A percentile compares a stretch with the other conserved stretches of the same genome.
phyloP scores from a whole-genome alignment of 2,113 vertebrate species.

The Cyrtonyx montezumae region DNA sequence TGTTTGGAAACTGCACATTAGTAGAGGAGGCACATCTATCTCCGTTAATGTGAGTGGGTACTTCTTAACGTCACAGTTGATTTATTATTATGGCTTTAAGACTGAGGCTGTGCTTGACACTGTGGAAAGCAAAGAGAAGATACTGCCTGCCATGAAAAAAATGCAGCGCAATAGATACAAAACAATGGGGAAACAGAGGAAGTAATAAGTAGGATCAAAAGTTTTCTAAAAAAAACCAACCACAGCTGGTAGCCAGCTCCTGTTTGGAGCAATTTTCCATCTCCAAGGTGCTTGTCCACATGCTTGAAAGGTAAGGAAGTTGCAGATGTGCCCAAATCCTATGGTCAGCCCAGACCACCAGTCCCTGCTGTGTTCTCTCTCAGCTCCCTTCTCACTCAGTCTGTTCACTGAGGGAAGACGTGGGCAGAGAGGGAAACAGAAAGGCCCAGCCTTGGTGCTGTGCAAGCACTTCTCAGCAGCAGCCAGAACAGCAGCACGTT shows the following conservation, averaged over 20 bases:
- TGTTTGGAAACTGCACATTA: neutral
- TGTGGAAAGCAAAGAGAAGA: conserved; percentile 9
- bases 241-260: neutral
- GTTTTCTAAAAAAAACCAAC: neutral
- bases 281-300: neutral
- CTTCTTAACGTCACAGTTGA: neutral
- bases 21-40: neutral
- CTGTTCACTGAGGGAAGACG: neutral
- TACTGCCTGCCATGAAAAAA: neutral
- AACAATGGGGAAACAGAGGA: neutral
- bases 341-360: neutral
- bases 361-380: rapidly evolving
- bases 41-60: neutral
- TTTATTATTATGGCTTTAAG: neutral
- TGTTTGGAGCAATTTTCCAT: neutral
- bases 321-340: neutral
- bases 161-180: neutral
- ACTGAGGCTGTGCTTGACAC: neutral
- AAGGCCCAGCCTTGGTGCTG: neutral
- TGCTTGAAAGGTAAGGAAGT: neutral
- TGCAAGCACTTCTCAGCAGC: neutral
- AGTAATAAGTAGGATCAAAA: neutral
- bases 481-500: neutral
- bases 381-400: neutral
- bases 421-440: neutral